Evolutionary conservation across 2,113 vertebrate genomes (phyloP).

Genomic region (Cepphus grylle): DNA sequence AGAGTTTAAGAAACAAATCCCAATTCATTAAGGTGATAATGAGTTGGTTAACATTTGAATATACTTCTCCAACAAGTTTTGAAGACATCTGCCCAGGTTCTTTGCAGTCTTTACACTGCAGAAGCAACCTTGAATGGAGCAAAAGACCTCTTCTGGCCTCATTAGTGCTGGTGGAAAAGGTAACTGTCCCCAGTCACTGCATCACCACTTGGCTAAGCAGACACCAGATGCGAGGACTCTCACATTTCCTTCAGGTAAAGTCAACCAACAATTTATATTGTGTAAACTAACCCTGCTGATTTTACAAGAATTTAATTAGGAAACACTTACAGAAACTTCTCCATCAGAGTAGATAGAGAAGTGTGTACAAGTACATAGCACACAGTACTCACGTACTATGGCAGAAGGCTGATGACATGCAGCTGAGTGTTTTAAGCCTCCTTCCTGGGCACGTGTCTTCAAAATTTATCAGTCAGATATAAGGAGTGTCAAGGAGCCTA

Average conservation of each 20-base stretch:
- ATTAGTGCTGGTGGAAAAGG: background rate
- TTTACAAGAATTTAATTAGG: background rate
- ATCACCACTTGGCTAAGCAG: background rate
- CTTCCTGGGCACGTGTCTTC: background rate
- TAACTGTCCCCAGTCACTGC: background rate
- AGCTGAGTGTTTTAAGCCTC: background rate
- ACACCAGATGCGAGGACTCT: background rate
- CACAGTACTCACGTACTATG: background rate
- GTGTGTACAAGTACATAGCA: background rate
- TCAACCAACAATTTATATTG: background rate
- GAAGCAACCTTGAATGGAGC: background rate
- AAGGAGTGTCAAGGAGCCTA: background rate
- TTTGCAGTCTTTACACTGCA: background rate
- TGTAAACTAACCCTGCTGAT: background rate
- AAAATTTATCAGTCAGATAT: background rate
- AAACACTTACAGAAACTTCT: background rate
- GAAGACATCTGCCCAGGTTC: constrained; percentile 8
- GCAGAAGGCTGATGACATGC: background rate
- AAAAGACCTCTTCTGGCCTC: background rate
- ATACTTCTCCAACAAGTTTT: background rate
- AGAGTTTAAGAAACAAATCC: constrained; percentile 53
- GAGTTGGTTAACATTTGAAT: constrained; percentile 57
- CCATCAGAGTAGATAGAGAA: background rate
- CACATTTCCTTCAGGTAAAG: background rate
- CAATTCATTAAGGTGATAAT: constrained; percentile 60